Evolutionary conservation across 2,888 invertebrate genomes (phyloP), one percentile per base, ranked within the genome.

Genomic region (Dichetophora obliterata): DNA sequence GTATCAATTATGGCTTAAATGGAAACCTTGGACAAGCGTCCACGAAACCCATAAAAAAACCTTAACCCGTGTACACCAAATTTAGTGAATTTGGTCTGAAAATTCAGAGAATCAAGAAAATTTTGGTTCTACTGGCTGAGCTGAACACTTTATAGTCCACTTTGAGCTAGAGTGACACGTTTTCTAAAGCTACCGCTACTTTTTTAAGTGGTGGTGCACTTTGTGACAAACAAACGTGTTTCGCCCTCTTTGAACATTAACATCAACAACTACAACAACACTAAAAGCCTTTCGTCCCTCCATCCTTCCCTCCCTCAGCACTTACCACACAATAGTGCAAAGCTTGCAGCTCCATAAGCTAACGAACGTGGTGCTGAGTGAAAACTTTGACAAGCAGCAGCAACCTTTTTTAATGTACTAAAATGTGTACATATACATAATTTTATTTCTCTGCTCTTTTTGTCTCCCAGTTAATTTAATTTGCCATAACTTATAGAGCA

Each of bases 391-490:
- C 43, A 43, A 43, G 14, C 43, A 43, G 43, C 43, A 59, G 57
- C 27, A 57, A 22, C 6, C 22, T 27, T 59, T 59, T 59, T 24
- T 59, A 22, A 27, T 24, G 59, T 59, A 59, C 59, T 59, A 27
- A 71, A 59, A 43, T 8, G 34, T 59, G 11, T 48, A 24, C 43
- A 48, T 50, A 72, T 50, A 72, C 59, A 50, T 57, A 70, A 52
- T 54, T 54, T 50, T 27, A 16, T 31, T 61, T 27, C 34, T 65
- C 16, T 5, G 16, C 16, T n/a, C 65, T 52, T 43, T 48, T 27
- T 5, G 14, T 34, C 57, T n/a, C n/a, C 16, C 27, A 57, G n/a
- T 59, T 70, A 71, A 71, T 59, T 71, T 54, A 71, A 71, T 59
- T 71, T 71, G 37, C 22, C 48, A 48, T 24, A 70, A 37, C 34